These are phyloP conservation scores for Prionace glauca DNA, from an alignment of 2,797 vertebrate species.

Conservation along the genomic window DNA sequence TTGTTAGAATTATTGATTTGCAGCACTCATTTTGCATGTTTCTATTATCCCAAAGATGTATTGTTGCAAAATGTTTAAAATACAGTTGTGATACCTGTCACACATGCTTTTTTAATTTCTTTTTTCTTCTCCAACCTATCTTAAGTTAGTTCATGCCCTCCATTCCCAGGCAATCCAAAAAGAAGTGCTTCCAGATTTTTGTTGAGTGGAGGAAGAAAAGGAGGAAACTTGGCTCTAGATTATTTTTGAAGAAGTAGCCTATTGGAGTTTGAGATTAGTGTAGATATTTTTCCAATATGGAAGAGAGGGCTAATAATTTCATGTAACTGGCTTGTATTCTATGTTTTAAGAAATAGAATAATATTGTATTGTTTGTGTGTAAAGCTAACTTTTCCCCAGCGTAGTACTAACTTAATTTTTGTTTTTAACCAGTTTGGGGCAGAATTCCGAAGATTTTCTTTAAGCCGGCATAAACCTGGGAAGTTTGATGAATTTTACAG, in stretches of 20 bases:
- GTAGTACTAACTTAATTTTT: neutral
- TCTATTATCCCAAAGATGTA: neutral
- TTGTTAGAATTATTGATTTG: neutral
- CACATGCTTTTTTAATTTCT: neutral
- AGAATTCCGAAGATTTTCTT: conserved; percentile 89
- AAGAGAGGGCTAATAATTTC: neutral
- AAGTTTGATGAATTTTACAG: conserved; percentile 98
- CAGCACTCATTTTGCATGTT: neutral
- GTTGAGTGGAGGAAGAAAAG: neutral
- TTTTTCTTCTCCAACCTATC: neutral
- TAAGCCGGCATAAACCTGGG: conserved; percentile 85
- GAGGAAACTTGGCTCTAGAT: neutral
- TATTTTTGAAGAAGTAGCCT: neutral
- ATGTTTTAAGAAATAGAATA: neutral
- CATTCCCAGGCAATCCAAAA: neutral
- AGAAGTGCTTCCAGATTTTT: neutral
- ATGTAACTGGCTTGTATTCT: neutral
- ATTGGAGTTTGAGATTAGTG: neutral
- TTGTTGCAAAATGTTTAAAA: neutral
- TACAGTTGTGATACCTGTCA: neutral
- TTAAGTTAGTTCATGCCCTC: neutral
- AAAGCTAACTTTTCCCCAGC: neutral
- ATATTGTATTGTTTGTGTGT: conserved; percentile 38
- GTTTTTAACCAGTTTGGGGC: conserved; percentile 75
- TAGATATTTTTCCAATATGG: neutral